Evolutionary conservation across 2,888 invertebrate genomes (phyloP), one percentile per base, ranked within the genome.

Genomic region (Dolichopus griseipennis): DNA sequence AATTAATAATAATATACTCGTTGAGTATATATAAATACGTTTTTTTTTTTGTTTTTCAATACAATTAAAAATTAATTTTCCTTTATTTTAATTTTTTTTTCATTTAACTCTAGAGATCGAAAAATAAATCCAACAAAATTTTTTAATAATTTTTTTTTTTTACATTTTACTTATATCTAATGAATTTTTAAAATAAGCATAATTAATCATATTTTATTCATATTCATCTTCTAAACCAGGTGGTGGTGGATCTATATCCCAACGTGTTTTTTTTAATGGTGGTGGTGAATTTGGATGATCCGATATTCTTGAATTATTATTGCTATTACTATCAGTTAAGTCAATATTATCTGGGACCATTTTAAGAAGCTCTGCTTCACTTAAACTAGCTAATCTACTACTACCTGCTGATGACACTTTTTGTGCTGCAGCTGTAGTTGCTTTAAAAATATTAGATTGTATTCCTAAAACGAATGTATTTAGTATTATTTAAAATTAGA

Each of bases 361-460:
- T 71, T 81, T 81, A 74, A 83, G 78, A 75, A 83, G 78, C 76
- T 83, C 82, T 68, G 79, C 82, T 77, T 82, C 82, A 76, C 79
- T 82, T 75, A 82, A 75, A 72, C 79, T 78, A 33, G 82, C 80
- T 72, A 83, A 75, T 64, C 81, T 79, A 69, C 82, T 79, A 5
- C 73, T 20, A n/a, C 2, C 12, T 9, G 10, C 2, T 62, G 63
- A 27, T 27, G 18, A 6, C 12, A 12, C 10, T 21, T 52, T 12
- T 18, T 18, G 15, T 18, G 52, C 18, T 52, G 52, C 18, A 10
- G 12, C 12, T 37, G 37, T 37, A 5, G 8, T 37, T 37, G 15
- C 6, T 18, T 12, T 52, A 18, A 18, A 18, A 1, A 6, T 5
- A 12, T 12, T 52, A 52, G 18, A 18, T 3, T 52, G 12, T 18